Percentiles rank a stretch among this genome's conserved stretches.
phyloP scores from a whole-genome alignment of 2,888 invertebrate genomes.

The Xestobium rufovillosum region DNA sequence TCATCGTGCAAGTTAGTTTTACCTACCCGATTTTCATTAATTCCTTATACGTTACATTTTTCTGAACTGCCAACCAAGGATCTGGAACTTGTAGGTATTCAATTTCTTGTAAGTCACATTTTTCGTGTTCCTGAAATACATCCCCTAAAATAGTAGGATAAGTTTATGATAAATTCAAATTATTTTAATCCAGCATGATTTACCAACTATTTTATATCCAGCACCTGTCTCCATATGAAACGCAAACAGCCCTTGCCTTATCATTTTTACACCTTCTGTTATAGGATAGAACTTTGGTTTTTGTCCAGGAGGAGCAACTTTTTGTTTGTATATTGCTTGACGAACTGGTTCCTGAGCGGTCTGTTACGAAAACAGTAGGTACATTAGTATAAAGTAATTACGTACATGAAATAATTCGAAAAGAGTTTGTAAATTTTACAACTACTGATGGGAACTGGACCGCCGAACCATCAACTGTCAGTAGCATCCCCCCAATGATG shows the following conservation, averaged over 20 bases:
- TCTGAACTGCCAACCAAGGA: slow-evolving; percentile 56
- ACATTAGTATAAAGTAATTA: too few relatives aligned
- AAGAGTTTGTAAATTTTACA: too few relatives aligned
- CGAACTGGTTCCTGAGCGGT: slow-evolving; percentile 57
- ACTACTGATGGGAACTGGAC: too few relatives aligned
- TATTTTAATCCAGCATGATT: slow-evolving; percentile 14
- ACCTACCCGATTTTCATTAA: slow-evolving; percentile 55
- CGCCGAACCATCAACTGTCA: too few relatives aligned
- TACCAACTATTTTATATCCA: slow-evolving; percentile 59
- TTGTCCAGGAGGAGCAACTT: slow-evolving; percentile 55
- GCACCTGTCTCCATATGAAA: slow-evolving; percentile 66
- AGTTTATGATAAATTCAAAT: slow-evolving; percentile 2
- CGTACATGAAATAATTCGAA: too few relatives aligned
- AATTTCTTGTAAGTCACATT: slow-evolving; percentile 64
- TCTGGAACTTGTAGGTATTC: slow-evolving; percentile 53
- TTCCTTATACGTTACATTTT: slow-evolving; percentile 55
- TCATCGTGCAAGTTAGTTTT: too few relatives aligned
- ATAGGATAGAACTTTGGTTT: slow-evolving; percentile 51
- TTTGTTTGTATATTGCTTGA: slow-evolving; percentile 55
- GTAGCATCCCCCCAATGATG: too few relatives aligned
- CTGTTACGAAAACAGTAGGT: slow-evolving; percentile 39
- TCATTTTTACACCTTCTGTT: slow-evolving; percentile 54
- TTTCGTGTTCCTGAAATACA: slow-evolving; percentile 62
- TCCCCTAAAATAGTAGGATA: slow-evolving; percentile 54
- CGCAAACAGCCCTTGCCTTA: slow-evolving; percentile 59